Evolutionary conservation across 2,113 vertebrate species (phyloP), one percentile per base, ranked within the genome.

Genomic region (Ramphastos sulfuratus): DNA sequence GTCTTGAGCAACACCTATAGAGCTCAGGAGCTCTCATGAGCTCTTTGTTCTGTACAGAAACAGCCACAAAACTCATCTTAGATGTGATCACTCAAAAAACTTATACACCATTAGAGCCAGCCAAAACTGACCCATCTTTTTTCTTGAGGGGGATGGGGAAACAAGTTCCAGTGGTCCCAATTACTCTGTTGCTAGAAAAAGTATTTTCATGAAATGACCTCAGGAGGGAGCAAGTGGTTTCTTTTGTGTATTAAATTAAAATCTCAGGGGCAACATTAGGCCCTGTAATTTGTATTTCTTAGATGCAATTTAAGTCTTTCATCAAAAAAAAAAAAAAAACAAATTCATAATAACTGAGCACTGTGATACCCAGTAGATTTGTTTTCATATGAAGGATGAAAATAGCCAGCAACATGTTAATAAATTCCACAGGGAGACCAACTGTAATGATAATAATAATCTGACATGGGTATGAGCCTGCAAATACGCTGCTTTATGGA

Each of bases 171-270:
- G 74, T 92, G 93, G 80, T 95, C 94, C 87, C 92, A 95, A 95
- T 96, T 96, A 95, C 66, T 90, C 73, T 70, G 44, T 50, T 0
- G 0, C 64, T 71, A 87, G 80, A 89, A 93, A 92, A 94, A 90
- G 82, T 92, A 37, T 69, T 85, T 72, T 44, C 0, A 0, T 85
- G 44, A 79, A 93, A 91, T 92, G 83, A 76, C 79, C 79, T 69
- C 83, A 85, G 89, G 48, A 85, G 87, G 84, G 95, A 96, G 88
- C 17, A 54, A 94, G 84, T 10, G 3, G 44, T 88, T 95, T 83
- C 94, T 95, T 96, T 90, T 82, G 93, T 95, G 94, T 65, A 91
- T 84, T 94, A 78, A 82, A 91, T 88, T 91, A 89, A 90, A 90
- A 90, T 85, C 77, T 84, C 85, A 15, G 20, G 91, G 75, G 92